Base-by-base conservation (phyloP, 2,888 invertebrate species). In the Julus scanicus region DNA sequence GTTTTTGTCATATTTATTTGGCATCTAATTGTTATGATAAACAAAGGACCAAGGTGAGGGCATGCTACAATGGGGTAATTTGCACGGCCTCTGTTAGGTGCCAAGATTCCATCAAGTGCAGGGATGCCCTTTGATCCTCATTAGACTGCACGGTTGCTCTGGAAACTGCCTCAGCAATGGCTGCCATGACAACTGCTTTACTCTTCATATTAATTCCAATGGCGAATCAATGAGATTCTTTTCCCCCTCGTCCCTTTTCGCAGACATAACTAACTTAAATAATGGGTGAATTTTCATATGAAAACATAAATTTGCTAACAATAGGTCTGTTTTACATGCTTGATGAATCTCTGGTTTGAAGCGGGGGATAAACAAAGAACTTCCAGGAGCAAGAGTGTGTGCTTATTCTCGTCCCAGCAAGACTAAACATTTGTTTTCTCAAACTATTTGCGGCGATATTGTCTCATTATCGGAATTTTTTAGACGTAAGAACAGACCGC, bases 21-120 rank as follows among this genome's bases (percentile, higher is more conserved):
- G 71, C 71, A 71, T 71, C 71, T 71, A 71, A 71, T 71, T 71
- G 71, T 71, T 71, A 29, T 29, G 71, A 71, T 71, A 71, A 71
- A 71, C 71, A 71, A 71, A 71, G 71, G 71, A 71, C 71, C 71
- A 71, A 71, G 71, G 71, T 71, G 71, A 71, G 71, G 71, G 71
- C 71, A 29, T 29, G 71, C 71, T 71, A 29, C 71, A 71, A 71
- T 71, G 71, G 71, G 71, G 29, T 71, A 71, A 71, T 71, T 71
- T 71, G 71, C 71, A 71, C 71, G 29, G 71, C n/a, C 71, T 71
- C 71, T 29, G 71, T 71, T 71, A 71, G 71, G 71, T 71, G 71
- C 71, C 71, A 71, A 71, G 71, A 71, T 71, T 71, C 71, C 29
- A 71, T 71, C 71, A 71, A 71, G 71, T 71, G 71, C 71, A 71